Evolutionary conservation across 2,888 invertebrate genomes (phyloP).

Genomic region (Auanema sp.): DNA sequence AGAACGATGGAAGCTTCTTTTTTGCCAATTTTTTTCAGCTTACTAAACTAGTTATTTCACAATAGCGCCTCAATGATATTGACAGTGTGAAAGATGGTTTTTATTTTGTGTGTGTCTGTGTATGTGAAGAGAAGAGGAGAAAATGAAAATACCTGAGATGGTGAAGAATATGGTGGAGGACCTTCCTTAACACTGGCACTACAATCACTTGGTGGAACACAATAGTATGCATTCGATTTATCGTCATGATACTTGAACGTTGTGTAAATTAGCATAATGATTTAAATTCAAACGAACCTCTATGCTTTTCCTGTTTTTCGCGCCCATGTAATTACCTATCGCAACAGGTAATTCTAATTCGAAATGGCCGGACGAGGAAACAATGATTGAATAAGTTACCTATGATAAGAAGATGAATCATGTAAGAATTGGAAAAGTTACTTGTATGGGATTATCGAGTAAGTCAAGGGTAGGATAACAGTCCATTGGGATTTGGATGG

Average conservation of each 20-base stretch:
- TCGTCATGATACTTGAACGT: slow-evolving; percentile 30
- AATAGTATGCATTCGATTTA: slow-evolving; percentile 29
- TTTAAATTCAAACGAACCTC: background rate
- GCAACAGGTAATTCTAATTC: slow-evolving; percentile 39
- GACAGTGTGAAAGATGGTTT: too few relatives aligned
- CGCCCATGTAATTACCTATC: slow-evolving; percentile 22
- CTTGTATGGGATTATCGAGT: slow-evolving; percentile 19
- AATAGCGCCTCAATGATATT: too few relatives aligned
- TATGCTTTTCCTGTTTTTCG: background rate
- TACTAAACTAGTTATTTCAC: too few relatives aligned
- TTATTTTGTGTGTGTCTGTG: background rate
- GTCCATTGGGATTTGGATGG: slow-evolving; percentile 15
- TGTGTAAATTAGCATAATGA: background rate
- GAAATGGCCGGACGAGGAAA: slow-evolving; percentile 30
- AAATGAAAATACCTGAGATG: background rate
- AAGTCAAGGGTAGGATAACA: slow-evolving; percentile 17
- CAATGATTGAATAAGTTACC: slow-evolving; percentile 33
- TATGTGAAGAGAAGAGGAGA: background rate
- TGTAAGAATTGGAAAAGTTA: background rate
- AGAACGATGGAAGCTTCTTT: too few relatives aligned
- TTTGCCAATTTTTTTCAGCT: too few relatives aligned
- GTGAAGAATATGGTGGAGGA: slow-evolving; percentile 36
- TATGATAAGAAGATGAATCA: slow-evolving; percentile 15
- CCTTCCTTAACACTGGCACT: slow-evolving; percentile 18
- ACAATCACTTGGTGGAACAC: slow-evolving; percentile 30